Evolutionary conservation across 2,888 invertebrate species (phyloP), one percentile per base, ranked within the genome.

Genomic region (Opisthograptis luteolata): DNA sequence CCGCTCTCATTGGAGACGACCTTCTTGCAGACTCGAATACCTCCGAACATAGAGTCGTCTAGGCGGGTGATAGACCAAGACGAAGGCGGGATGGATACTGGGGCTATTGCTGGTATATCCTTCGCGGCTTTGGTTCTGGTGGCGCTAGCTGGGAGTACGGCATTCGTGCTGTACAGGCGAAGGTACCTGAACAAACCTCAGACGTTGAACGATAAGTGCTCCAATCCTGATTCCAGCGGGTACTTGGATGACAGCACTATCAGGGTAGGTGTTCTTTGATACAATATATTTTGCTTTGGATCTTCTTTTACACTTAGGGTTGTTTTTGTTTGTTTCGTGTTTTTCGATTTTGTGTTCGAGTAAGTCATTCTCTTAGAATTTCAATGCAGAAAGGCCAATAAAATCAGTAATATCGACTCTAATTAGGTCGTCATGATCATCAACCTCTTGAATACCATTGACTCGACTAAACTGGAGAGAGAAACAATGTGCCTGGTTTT

Each of bases 221-320:
- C 96, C 68, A 96, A 96, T 80, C 95, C 96, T 5, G 96, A 96
- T 76, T 96, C 96, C 47, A 96, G 95, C 74, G 96, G 96, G 66
- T 96, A 96, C 74, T 94, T 96, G 60, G 96, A 96, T 79, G 96
- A 96, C 81, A 96, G 95, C 80, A 96, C 96, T 73, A 94, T 96
- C 79, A 92, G 96, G 88, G 96, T 96, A 91, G 92, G 93, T 89
- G 54, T 25, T 53, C 36, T 55, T n/a, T 22, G 20, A 20, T 30
- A 13, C n/a, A 13, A 9, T 12, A n/a, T 12, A 14, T 14, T 14
- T 30, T n/a, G n/a, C n/a, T n/a, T n/a, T n/a, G n/a, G n/a, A n/a
- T n/a, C n/a, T n/a, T n/a, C n/a, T n/a, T n/a, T n/a, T n/a, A n/a
- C n/a, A n/a, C n/a, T n/a, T n/a, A n/a, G n/a, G n/a, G n/a, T n/a